Base-by-base conservation (phyloP, 2,888 invertebrate genomes). In the Hydropsyche betteni region DNA sequence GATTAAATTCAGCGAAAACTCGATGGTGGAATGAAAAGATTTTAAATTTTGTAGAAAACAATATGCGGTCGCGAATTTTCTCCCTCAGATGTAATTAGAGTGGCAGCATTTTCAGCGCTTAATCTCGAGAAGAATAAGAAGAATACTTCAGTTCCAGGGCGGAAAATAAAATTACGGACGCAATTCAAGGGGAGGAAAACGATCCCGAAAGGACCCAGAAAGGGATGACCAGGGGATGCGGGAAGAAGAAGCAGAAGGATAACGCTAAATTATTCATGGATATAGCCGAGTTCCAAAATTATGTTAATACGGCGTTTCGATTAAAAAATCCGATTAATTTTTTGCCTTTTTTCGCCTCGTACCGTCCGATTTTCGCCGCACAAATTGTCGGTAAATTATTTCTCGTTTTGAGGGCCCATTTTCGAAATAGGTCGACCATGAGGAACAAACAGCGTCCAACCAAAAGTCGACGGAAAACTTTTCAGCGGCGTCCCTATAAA, bases 351-450 rank as follows among this genome's bases (percentile, higher is more conserved):
- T 55, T 5, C 64, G 64, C 12, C 38, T 44, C 10, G 44, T 1
- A 44, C 44, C 7, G 44, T 44, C 44, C 58, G 36, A 72, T 55
- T 72, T 58, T 72, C 36, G 61, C 8, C 72, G 44, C 44, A 44
- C n/a, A 70, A 70, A 70, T 70, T 73, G 73, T 64, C 58, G 38
- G 64, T 38, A 50, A 14, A 50, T 73, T 50, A 73, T 61, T 61
- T 61, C 55, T 61, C 14, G 44, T 24, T 75, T 24, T 24, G 24
- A 24, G 24, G 24, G 24, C 24, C 24, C 24, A 2, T 24, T 74
- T 74, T 75, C 12, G 61, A 75, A 75, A 75, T 71, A 71, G 70
- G 71, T 71, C 75, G 61, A 71, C 64, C 71, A 71, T 69, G 52
- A 16, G 50, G 64, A 61, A 58, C 71, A 75, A 75, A 75, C 61